phyloP scores from a whole-genome alignment of 2,888 invertebrate species.

The Boloria euphrosyne region DNA sequence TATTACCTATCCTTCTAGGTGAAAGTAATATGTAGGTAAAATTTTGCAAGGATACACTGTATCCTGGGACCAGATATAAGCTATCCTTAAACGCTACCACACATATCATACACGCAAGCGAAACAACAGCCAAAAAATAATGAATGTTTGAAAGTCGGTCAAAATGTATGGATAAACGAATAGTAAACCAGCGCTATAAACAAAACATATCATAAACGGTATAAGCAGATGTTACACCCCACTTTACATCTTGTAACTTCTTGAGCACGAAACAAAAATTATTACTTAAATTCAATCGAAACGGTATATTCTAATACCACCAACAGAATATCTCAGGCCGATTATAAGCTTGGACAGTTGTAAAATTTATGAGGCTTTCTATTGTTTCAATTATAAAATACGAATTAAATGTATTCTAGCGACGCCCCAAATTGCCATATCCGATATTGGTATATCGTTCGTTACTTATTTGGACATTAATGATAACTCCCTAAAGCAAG shows the following conservation, averaged over 20 bases:
- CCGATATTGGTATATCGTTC: conserved; percentile 54
- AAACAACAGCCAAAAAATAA: too few species aligned
- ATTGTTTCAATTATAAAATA: conserved; percentile 79
- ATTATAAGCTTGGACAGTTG: conserved; percentile 61
- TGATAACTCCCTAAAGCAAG: conserved; percentile 59
- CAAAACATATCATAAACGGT: too few species aligned
- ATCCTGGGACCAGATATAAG: too few species aligned
- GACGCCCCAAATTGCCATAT: conserved; percentile 71
- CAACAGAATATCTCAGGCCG: conserved; percentile 57
- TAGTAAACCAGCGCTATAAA: too few species aligned
- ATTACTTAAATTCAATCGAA: conserved; percentile 49
- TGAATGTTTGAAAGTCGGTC: too few species aligned
- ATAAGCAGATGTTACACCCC: conserved; percentile 11
- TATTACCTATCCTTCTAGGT: too few species aligned
- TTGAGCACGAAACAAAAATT: conserved; percentile 29
- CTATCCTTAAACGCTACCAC: too few species aligned
- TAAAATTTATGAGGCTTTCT: conserved; percentile 66
- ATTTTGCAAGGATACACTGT: too few species aligned
- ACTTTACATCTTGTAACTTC: conserved; percentile 18
- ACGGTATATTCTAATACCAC: conserved; percentile 65
- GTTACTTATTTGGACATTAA: conserved; percentile 58
- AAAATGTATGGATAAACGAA: too few species aligned
- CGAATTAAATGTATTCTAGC: conserved; percentile 67
- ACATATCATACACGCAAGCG: too few species aligned
- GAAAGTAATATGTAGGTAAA: too few species aligned